A percentile compares a stretch with the other conserved stretches of the same genome.
Conservation (phyloP, 2,888 invertebrate species). For the Drosophila incognita region DNA sequence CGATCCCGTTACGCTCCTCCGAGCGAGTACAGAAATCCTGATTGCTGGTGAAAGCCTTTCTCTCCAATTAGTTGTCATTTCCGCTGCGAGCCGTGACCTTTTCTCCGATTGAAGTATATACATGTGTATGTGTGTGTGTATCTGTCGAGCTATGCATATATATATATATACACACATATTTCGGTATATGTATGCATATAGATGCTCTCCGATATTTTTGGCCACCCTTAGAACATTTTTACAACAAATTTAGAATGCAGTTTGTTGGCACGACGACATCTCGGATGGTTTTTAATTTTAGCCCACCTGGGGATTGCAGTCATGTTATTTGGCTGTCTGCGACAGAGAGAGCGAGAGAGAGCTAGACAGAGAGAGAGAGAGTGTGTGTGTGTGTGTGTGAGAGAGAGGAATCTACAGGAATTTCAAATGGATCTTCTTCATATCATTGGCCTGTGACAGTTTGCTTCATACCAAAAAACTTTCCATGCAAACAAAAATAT, state of each 20-base stretch:
- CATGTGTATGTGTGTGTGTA: background rate
- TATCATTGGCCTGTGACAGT: slow-evolving; percentile 11
- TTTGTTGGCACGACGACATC: slow-evolving; percentile 56
- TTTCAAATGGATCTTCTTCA: slow-evolving; percentile 2
- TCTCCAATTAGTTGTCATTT: slow-evolving; percentile 3
- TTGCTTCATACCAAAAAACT: background rate
- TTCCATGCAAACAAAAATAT: background rate
- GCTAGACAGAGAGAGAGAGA: background rate
- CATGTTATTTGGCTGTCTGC: slow-evolving; percentile 7
- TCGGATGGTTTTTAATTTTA: slow-evolving; percentile 56
- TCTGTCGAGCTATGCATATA: background rate
- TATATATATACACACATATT: background rate
- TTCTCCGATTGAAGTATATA: slow-evolving; percentile 20
- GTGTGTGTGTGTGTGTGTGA: background rate
- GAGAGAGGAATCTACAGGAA: background rate
- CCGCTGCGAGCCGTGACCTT: slow-evolving; percentile 46
- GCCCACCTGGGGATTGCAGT: slow-evolving; percentile 66
- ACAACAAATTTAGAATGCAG: slow-evolving; percentile 57
- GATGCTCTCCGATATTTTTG: slow-evolving; percentile 48
- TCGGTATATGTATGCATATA: background rate
- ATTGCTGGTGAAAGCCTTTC: background rate
- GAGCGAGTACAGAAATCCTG: background rate
- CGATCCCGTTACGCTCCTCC: no score
- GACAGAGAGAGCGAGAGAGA: background rate
- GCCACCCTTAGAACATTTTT: slow-evolving; percentile 50